phyloP scores from a whole-genome alignment of 2,888 invertebrate species.

The Macropis europaea region DNA sequence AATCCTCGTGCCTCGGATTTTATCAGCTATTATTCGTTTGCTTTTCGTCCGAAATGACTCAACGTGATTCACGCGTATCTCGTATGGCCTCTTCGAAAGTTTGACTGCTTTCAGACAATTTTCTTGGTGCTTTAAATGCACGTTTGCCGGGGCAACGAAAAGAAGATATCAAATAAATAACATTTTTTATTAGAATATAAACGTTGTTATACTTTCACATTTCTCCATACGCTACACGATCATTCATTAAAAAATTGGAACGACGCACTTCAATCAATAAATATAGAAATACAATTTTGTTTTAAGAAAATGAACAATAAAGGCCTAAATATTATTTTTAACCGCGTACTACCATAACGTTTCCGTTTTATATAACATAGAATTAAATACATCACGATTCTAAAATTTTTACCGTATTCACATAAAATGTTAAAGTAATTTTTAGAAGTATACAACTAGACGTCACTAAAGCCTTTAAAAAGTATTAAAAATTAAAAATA shows the following conservation, averaged over 20 bases:
- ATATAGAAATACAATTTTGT: background rate
- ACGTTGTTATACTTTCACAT: too few relatives aligned
- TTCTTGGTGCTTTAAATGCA: background rate
- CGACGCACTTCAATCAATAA: background rate
- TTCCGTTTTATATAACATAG: background rate
- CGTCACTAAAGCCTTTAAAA: too few relatives aligned
- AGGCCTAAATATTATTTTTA: background rate
- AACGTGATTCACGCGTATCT: slow-evolving; percentile 1
- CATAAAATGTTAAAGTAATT: too few relatives aligned
- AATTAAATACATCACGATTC: background rate
- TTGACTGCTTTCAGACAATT: background rate
- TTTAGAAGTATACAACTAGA: background rate
- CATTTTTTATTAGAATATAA: background rate
- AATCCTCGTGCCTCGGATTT: background rate
- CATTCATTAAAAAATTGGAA: too few relatives aligned
- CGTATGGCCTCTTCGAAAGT: background rate
- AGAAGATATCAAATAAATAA: background rate
- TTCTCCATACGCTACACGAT: background rate
- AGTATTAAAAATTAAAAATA: too few relatives aligned
- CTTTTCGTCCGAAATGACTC: slow-evolving; percentile 11
- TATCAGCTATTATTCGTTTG: slow-evolving; percentile 10
- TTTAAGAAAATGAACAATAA: background rate
- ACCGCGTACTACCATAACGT: background rate
- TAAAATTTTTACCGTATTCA: too few relatives aligned
- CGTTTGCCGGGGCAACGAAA: background rate